These are phyloP conservation scores for Heteromyza rotundicornis DNA, from an alignment of 2,888 invertebrate genomes.

Conservation along the genomic window DNA sequence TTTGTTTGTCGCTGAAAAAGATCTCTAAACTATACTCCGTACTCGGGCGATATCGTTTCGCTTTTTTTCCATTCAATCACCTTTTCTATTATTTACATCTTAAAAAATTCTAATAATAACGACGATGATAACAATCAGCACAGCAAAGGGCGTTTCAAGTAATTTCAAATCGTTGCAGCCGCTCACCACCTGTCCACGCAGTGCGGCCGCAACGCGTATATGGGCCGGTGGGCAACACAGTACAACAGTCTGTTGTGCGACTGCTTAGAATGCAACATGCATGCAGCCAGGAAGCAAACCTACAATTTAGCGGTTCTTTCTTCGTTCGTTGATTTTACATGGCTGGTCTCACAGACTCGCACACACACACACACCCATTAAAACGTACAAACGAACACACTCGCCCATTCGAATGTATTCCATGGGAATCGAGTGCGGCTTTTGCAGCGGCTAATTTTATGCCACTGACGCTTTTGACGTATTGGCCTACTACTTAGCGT, in stretches of 20 bases:
- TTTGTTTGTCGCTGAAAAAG: no score
- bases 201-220: conserved; percentile 27
- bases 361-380: no score
- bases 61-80: no score
- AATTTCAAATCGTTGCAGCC: no score
- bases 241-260: conserved; percentile 30
- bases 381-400: not conserved
- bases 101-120: no score
- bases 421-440: conserved; percentile 45
- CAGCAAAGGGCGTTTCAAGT: no score
- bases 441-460: conserved; percentile 14
- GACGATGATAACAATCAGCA: no score
- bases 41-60: no score
- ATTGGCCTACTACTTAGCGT: conserved; percentile 28
- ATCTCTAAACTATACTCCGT: no score
- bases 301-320: conserved; percentile 49
- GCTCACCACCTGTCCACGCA: no score
- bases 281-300: conserved; percentile 31
- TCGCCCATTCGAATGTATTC: not conserved
- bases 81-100: no score
- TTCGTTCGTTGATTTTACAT: not conserved
- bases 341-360: not conserved
- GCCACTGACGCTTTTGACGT: conserved; percentile 20
- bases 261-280: conserved; percentile 54
- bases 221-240: conserved; percentile 21